These are phyloP conservation scores for Bombus impatiens DNA, from an alignment of 1,140 invertebrate species.

Conservation along the genomic window DNA sequence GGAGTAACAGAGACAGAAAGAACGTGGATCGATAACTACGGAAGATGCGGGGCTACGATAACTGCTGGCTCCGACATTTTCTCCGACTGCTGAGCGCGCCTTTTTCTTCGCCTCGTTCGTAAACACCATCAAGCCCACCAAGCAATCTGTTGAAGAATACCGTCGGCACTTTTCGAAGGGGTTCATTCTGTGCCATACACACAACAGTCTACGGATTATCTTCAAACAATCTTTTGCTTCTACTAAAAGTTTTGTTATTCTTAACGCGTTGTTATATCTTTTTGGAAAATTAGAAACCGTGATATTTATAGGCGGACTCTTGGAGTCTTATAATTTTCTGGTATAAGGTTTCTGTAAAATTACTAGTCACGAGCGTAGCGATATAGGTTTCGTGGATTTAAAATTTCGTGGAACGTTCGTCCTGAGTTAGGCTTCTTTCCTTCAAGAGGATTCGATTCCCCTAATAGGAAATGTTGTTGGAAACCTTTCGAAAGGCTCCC, in stretches of 20 bases:
- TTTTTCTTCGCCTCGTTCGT: conserved; percentile 45
- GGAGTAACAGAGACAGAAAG: conserved; percentile 19
- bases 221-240: not conserved
- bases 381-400: not conserved
- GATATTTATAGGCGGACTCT: no score
- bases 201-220: not conserved
- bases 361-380: not conserved
- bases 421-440: not conserved
- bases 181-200: not conserved
- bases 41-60: conserved; percentile 67
- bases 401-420: not conserved
- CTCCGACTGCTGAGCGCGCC: conserved; percentile 46
- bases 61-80: conserved; percentile 52
- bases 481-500: not conserved
- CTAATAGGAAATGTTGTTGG: not conserved
- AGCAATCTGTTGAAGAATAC: not conserved
- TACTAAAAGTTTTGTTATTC: not conserved
- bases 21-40: conserved; percentile 61
- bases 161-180: not conserved
- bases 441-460: not conserved
- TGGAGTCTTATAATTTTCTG: no score
- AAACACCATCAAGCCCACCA: conserved; percentile 34
- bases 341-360: not conserved
- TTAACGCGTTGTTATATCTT: not conserved
- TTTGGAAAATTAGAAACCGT: no score